Base-by-base conservation (phyloP, 37 sponge, comb jelly and placozoan genomes). In the Chondrosia reniformis region DNA sequence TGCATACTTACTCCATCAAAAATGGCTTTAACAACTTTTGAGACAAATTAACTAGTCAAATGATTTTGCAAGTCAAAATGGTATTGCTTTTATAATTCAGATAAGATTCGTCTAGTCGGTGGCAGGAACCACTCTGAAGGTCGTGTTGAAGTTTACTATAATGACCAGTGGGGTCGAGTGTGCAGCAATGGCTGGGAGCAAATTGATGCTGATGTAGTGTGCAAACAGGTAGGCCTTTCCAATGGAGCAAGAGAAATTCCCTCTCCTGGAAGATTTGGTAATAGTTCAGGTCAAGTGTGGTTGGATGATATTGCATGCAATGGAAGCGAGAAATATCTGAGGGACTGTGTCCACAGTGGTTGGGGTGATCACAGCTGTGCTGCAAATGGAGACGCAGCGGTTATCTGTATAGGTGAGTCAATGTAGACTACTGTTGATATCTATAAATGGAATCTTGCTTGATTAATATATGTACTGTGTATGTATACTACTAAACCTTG, bases 121-220 rank as follows among this genome's bases (percentile, higher is more conserved):
- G 79, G 79, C 17, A 5, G 19, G 2, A 27, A 6, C 3, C 40
- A 41, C 36, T 69, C 46, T 36, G 10, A 46, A 46, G 81, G 81
- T 10, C 10, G 74, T 45, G 74, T 81, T n/a, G 81, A 81, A 46
- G 10, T 81, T 1, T 81, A 36, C 36, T 81, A 81, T 42, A 32
- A 73, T 34, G 49, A 52, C 15, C 74, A 75, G 57, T 81, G 81
- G 81, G 46, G 49, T 3, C 33, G 34, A 24, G 74, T 75, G 3
- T 81, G 81, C 46, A 56, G 28, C 19, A 55, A 40, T 37, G 10
- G 3, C 2, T 81, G 81, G 81, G 57, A 74, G 22, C 10, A 74
- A 13, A 45, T 5, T 38, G 81, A 76, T 40, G 81, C 81, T 34
- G 34, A 22, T 33, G 74, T 81, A 31, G 74, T 81, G 24, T 81